phyloP scores from a whole-genome alignment of 1,140 invertebrate species.

The Radopholus similis region DNA sequence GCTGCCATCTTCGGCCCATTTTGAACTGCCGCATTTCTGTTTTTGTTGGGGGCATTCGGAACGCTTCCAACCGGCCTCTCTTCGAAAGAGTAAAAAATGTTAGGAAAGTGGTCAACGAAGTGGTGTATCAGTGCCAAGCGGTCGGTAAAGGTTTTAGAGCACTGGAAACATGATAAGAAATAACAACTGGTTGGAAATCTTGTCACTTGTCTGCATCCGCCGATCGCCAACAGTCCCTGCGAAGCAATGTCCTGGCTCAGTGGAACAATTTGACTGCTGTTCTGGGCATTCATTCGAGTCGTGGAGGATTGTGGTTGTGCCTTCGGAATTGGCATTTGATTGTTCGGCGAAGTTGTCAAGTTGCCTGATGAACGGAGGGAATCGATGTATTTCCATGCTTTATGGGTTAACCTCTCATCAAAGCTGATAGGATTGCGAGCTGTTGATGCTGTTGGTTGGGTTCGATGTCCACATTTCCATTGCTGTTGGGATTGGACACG shows the following conservation, averaged over 20 bases:
- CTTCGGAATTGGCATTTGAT: background rate
- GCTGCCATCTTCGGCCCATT: background rate
- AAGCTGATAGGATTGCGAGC: background rate
- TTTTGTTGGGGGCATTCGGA: background rate
- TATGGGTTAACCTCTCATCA: background rate
- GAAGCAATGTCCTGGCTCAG: slow-evolving; percentile 16
- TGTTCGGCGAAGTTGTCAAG: background rate
- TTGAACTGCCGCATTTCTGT: background rate
- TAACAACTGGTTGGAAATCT: background rate
- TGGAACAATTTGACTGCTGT: background rate
- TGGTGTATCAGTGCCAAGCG: slow-evolving; percentile 46
- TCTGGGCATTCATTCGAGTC: too few relatives aligned
- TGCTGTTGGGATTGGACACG: background rate
- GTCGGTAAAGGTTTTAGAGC: slow-evolving; percentile 32
- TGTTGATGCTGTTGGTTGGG: background rate
- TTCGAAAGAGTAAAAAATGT: slow-evolving; percentile 48
- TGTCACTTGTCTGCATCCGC: slow-evolving; percentile 34
- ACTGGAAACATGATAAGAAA: slow-evolving; percentile 1
- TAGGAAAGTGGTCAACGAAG: slow-evolving; percentile 47
- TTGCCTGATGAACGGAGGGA: background rate
- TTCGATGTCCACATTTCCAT: background rate
- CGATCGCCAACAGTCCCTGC: slow-evolving; percentile 37
- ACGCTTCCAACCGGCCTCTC: background rate
- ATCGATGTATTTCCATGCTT: background rate
- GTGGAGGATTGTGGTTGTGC: too few relatives aligned